Base-by-base conservation (phyloP, 2,797 vertebrate species). In the Nothura maculosa region DNA sequence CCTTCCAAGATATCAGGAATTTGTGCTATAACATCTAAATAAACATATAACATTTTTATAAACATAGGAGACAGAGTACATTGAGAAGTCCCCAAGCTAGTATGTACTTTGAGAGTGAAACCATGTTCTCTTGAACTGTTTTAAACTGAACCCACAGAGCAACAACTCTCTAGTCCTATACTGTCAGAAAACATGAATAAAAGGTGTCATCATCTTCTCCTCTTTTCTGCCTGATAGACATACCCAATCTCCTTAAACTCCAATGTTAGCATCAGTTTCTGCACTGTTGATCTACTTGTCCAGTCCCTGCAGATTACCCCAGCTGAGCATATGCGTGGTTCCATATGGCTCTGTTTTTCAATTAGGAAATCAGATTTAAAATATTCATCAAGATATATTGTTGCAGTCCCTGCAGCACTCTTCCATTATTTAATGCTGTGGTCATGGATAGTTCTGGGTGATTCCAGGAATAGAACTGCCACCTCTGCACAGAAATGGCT, bases 401-500 rank as follows among this genome's bases (percentile, higher is more conserved):
- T 73, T 81, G 45, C 30, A 43, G 14, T 24, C 60, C 25, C 14
- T 73, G 47, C 18, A 86, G 77, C 40, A 58, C 11, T 70, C 92
- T 88, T 68, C 16, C 68, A 64, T 85, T 80, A 28, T 90, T 91
- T 80, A 77, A 57, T 68, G 48, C 52, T 20, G 6, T 68, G 93
- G 87, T 68, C 93, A 88, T 67, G 69, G 85, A 58, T 66, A 85
- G 82, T 85, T 94, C 91, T 91, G 83, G 55, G 48, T 81, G 90
- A 82, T 12, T 88, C 74, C 68, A 68, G 70, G 78, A 95, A 92
- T 72, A 94, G 92, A 93, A 84, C 43, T 61, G 25, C 63, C 91
- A 87, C 70, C 77, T 32, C 70, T 73, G 81, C 85, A 70, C 30
- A 86, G 64, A 91, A 92, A 86, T 50, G 60, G 67, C 42, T 91